These are phyloP conservation scores for Herpailurus yagouaroundi DNA, from an alignment of 2,113 vertebrate species.

Conservation along the genomic window DNA sequence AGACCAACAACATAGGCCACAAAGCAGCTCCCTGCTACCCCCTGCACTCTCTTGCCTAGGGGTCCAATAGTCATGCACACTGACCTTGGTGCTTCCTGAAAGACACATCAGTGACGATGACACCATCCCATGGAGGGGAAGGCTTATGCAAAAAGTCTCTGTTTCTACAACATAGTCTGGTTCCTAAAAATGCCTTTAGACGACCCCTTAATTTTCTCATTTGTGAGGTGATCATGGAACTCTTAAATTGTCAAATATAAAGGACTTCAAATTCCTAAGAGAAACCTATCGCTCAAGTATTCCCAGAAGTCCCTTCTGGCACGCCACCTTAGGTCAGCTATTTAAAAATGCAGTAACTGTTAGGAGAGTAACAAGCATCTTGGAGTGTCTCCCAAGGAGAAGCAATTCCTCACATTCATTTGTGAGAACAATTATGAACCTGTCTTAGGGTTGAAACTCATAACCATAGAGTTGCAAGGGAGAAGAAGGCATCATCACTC, in stretches of 20 bases:
- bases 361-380: not conserved
- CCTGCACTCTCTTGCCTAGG: not conserved
- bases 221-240: conserved; percentile 9
- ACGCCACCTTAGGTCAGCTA: not conserved
- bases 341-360: not conserved
- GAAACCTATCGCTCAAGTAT: not conserved
- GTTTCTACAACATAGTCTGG: not conserved
- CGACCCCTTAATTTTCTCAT: not conserved
- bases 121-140: not conserved
- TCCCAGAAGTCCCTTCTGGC: not conserved
- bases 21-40: not conserved
- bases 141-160: not conserved
- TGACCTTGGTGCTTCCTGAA: not conserved
- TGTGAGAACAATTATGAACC: not conserved
- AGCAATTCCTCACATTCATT: not conserved
- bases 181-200: not conserved
- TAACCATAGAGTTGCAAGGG: not conserved
- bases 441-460: not conserved
- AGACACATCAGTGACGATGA: not conserved
- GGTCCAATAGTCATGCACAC: not conserved
- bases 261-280: conserved; percentile 9
- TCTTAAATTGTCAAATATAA: not conserved
- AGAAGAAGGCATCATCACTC: not conserved
- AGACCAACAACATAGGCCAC: not conserved
- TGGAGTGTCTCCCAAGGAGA: not conserved